Percentiles rank a stretch among this genome's conserved stretches.
These are phyloP conservation scores for Halictus rubicundus DNA, from an alignment of 1,140 invertebrate species.

Conservation along the genomic window DNA sequence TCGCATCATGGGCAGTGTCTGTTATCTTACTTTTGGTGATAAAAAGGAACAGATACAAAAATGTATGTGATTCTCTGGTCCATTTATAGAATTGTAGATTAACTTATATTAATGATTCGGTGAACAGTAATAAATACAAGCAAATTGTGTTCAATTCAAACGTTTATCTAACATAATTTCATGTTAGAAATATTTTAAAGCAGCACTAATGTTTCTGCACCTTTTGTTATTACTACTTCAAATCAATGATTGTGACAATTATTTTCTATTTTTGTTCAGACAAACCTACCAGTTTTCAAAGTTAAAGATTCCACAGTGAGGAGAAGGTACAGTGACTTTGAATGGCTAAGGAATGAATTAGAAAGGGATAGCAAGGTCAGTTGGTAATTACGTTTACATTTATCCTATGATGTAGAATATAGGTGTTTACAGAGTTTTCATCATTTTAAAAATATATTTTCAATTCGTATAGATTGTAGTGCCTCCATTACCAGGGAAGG, in stretches of 20 bases:
- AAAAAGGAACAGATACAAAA: constrained; percentile 47
- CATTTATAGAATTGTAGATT: constrained; percentile 7
- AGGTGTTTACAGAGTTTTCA: background rate
- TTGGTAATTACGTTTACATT: constrained; percentile 7
- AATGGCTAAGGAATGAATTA: constrained; percentile 99
- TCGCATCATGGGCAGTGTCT: constrained; percentile 50
- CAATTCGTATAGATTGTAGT: constrained; percentile 92
- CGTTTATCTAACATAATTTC: background rate
- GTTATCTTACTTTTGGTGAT: constrained; percentile 48
- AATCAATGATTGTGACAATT: background rate
- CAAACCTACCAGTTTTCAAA: constrained; percentile 99
- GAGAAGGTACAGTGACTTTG: constrained; percentile 99
- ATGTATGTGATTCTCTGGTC: background rate
- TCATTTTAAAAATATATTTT: constrained; percentile 31
- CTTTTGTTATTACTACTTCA: background rate
- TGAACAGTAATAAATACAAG: background rate
- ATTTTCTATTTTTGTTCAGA: constrained; percentile 85
- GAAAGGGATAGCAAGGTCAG: constrained; percentile 99
- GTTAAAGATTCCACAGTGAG: constrained; percentile 99
- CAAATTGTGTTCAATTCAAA: background rate
- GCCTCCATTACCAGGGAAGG: constrained; percentile 97
- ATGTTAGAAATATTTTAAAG: background rate
- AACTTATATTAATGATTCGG: background rate
- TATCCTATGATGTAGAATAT: background rate
- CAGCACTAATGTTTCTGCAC: too few species aligned